Evolutionary conservation across 2,888 invertebrate genomes (phyloP).

Genomic region (Papilio demoleus): DNA sequence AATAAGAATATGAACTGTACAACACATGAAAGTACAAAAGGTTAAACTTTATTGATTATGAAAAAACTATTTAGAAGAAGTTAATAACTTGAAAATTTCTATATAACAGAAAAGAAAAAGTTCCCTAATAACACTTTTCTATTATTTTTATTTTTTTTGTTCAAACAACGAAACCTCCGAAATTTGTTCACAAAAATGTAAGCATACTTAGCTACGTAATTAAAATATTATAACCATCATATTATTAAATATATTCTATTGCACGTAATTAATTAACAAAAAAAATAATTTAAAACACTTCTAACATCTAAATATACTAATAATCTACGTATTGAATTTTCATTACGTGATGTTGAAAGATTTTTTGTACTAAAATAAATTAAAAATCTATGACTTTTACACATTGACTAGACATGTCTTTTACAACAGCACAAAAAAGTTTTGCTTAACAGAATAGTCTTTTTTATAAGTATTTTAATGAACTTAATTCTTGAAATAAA

Average conservation of each 20-base stretch:
- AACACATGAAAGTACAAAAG: slow-evolving; percentile 15
- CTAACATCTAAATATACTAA: slow-evolving; percentile 8
- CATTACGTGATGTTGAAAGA: slow-evolving; percentile 1
- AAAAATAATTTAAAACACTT: not conserved
- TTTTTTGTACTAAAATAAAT: slow-evolving; percentile 14
- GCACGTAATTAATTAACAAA: not conserved
- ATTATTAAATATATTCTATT: slow-evolving; percentile 8
- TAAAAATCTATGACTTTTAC: slow-evolving; percentile 39
- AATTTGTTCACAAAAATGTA: too few species aligned
- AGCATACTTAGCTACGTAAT: too few species aligned
- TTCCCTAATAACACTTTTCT: not conserved
- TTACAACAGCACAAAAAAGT: slow-evolving; percentile 18
- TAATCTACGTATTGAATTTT: not conserved
- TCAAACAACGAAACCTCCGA: too few species aligned
- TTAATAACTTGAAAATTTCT: not conserved
- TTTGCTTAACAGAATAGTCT: slow-evolving; percentile 17
- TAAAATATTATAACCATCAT: not conserved
- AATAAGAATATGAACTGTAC: slow-evolving; percentile 7
- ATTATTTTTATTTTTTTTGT: not conserved
- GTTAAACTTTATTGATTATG: not conserved
- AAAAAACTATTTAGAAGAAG: slow-evolving; percentile 8
- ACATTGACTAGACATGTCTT: slow-evolving; percentile 58
- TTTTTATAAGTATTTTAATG: not conserved
- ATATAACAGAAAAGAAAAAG: not conserved
- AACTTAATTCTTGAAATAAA: not conserved